Base-by-base conservation (phyloP, 2,113 vertebrate species). In the Rhombomys opimus region DNA sequence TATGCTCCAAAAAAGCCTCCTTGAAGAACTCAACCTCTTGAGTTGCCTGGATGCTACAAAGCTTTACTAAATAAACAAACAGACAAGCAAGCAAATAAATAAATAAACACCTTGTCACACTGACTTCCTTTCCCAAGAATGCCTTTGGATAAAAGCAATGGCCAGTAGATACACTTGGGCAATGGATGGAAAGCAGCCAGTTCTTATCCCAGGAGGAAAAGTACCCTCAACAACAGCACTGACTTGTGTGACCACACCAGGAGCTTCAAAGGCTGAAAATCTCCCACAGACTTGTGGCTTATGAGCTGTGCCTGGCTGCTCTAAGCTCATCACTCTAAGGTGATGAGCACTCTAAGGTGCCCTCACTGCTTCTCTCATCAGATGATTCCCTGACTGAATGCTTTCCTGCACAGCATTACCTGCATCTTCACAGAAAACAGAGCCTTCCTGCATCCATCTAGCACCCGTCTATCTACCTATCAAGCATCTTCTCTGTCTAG, bases 21-120 rank as follows among this genome's bases (percentile, higher is more conserved):
- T 50, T n/a, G n/a, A 96, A 93, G 85, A 95, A 97, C 88, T 46
- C 85, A 94, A 91, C 91, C 65, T 81, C 63, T 90, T 23, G 41
- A 70, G 63, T 80, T 95, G 95, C 52, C 6, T 75, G 35, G 61
- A 30, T 65, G 38, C 85, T 54, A 46, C 3, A 78, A 94, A 72
- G 41, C 82, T 52, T 22, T 41, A 75, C 94, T 95, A 61, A 93
- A 95, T 61, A 96, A 61, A 61, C 12, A 72, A 35, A 46, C 41
- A 46, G 4, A 4, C 46, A 46, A 46, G 46, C 46, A 46, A 46
- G 46, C 46, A 46, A 46, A 46, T 46, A 46, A 46, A 46, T 50
- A 87, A 32, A 87, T 8, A 18, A 67, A 68, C 41, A 46, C 46
- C 46, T 46, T 70, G 61, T 50, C 52, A 68, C 1, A 0, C 25